Evolutionary conservation across 2,797 vertebrate species (phyloP).

Genomic region (Semaprochilodus insignis): DNA sequence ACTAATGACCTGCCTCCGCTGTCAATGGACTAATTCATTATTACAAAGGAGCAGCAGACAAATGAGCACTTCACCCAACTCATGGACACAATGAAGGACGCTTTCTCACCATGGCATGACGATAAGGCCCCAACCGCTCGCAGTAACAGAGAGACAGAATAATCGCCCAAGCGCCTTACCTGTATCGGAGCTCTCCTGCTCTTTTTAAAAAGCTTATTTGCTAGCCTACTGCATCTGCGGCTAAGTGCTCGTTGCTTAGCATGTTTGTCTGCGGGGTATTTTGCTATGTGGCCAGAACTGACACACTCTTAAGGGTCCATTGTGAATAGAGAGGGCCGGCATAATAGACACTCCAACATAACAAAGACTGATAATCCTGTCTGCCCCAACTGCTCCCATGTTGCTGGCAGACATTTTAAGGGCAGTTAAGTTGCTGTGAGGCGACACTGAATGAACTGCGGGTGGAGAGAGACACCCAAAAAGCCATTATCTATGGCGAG

Average conservation of each 20-base stretch:
- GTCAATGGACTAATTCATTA: constrained; percentile 27
- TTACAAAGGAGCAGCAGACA: constrained; percentile 23
- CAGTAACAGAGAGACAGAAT: neutral
- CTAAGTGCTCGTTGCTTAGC: constrained; percentile 78
- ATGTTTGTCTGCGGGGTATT: constrained; percentile 79
- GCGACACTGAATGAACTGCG: constrained; percentile 82
- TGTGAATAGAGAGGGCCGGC: constrained; percentile 78
- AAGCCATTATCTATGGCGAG: constrained; percentile 84
- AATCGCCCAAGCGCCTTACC: constrained; percentile 71
- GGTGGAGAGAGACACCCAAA: constrained; percentile 81
- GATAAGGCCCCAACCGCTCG: neutral
- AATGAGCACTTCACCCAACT: neutral
- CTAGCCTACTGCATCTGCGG: constrained; percentile 77
- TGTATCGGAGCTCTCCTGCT: constrained; percentile 58
- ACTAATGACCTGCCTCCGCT: constrained; percentile 20
- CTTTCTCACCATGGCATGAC: neutral
- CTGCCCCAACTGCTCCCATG: constrained; percentile 75
- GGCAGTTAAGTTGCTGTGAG: constrained; percentile 84
- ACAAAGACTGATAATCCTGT: constrained; percentile 83
- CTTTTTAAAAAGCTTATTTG: constrained; percentile 59
- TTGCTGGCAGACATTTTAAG: constrained; percentile 77
- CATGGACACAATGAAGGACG: constrained; percentile 13
- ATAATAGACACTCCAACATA: constrained; percentile 80
- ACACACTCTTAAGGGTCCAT: constrained; percentile 80
- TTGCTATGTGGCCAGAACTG: constrained; percentile 71